phyloP scores from a whole-genome alignment of 2,888 invertebrate genomes.

The Lathronympha strigana region DNA sequence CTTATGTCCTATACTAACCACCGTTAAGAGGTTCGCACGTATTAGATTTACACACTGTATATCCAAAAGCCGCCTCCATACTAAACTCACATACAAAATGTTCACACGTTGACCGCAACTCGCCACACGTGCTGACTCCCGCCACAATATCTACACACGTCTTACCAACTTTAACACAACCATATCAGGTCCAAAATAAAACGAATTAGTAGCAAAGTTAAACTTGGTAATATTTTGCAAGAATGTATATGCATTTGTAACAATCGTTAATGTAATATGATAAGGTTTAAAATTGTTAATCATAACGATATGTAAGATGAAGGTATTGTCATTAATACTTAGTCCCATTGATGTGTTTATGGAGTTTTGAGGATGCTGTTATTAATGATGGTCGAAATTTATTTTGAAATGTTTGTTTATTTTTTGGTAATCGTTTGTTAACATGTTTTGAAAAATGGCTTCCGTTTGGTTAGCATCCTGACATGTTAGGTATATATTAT shows the following conservation, averaged over 20 bases:
- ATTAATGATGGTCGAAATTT: conserved; percentile 26
- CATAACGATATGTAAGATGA: neutral
- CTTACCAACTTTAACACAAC: conserved; percentile 37
- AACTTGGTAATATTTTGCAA: conserved; percentile 1
- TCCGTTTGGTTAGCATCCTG: too few relatives aligned
- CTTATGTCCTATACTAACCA: too few relatives aligned
- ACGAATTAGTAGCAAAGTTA: neutral
- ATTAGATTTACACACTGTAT: too few relatives aligned
- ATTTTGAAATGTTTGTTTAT: conserved; percentile 1
- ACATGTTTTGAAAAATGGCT: conserved; percentile 6
- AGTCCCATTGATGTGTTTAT: conserved; percentile 23
- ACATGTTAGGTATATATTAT: too few relatives aligned
- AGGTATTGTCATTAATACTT: conserved; percentile 13
- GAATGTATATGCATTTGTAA: neutral
- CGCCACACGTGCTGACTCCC: conserved; percentile 51
- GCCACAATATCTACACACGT: conserved; percentile 38
- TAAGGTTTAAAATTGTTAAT: neutral
- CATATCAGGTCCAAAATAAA: neutral
- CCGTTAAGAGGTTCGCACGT: too few relatives aligned
- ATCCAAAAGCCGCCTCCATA: conserved; percentile 50
- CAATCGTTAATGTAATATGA: neutral
- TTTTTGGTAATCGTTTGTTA: conserved; percentile 22
- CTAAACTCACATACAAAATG: conserved; percentile 44
- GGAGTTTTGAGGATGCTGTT: conserved; percentile 11
- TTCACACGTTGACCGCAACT: conserved; percentile 54